Conservation (phyloP, 2,113 vertebrate species). For the Terrapene triunguis region DNA sequence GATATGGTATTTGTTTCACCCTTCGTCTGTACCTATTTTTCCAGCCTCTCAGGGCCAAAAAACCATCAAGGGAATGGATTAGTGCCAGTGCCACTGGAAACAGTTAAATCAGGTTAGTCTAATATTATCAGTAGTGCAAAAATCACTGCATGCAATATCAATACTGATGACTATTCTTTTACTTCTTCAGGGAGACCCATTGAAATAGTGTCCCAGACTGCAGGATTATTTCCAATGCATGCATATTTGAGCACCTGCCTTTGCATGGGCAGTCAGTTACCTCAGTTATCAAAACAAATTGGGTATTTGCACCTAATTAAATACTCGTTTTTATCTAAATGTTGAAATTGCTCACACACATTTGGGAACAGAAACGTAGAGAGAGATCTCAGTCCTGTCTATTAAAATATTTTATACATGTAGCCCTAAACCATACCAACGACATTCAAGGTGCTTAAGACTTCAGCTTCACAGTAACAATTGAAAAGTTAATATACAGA, state of each 20-base stretch:
- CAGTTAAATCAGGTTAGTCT: neutral
- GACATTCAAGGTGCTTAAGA: neutral
- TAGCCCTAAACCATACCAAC: neutral
- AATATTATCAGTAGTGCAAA: neutral
- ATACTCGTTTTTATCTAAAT: neutral
- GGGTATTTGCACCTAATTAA: neutral
- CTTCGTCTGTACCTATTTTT: slow-evolving; percentile 29
- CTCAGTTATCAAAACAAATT: neutral
- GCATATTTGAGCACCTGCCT: neutral
- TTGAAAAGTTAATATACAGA: neutral
- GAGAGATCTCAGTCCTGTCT: neutral
- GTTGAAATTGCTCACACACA: neutral
- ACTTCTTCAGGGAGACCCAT: neutral
- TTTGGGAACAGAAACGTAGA: neutral
- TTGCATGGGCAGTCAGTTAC: neutral
- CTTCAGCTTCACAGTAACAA: neutral
- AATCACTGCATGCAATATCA: neutral
- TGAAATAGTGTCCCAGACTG: slow-evolving; percentile 12
- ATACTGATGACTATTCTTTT: neutral
- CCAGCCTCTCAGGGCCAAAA: slow-evolving; percentile 58
- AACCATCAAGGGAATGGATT: neutral
- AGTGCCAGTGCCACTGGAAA: neutral
- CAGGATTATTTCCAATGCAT: neutral
- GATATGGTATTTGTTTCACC: slow-evolving; percentile 50
- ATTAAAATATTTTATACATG: neutral